These are phyloP conservation scores for Cataglyphis rosenhaueri DNA, from an alignment of 2,888 invertebrate species.

Conservation along the genomic window DNA sequence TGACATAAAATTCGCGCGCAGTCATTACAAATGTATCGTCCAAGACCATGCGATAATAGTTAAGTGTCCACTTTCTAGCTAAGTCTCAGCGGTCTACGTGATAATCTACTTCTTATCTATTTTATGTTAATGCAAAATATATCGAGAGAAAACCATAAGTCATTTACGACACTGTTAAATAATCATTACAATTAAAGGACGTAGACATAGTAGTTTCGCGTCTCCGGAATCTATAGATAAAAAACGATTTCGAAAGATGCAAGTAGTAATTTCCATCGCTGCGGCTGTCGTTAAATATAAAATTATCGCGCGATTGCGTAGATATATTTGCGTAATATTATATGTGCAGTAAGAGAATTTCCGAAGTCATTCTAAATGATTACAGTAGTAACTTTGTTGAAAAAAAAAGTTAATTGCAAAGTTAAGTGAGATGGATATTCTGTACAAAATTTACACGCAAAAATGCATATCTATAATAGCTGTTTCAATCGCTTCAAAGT, in stretches of 20 bases:
- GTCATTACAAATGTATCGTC: slow-evolving; percentile 33
- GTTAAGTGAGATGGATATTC: not conserved
- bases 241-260: not conserved
- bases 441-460: slow-evolving; percentile 12
- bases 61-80: slow-evolving; percentile 32
- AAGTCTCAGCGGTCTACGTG: not conserved
- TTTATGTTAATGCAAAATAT: slow-evolving; percentile 1
- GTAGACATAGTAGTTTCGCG: slow-evolving; percentile 18
- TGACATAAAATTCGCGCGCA: slow-evolving; percentile 37
- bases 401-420: slow-evolving; percentile 15
- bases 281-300: slow-evolving; percentile 20
- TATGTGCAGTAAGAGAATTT: not conserved
- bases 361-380: slow-evolving; percentile 22
- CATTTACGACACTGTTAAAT: not conserved
- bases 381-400: not conserved
- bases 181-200: not conserved
- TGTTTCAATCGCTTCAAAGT: not conserved
- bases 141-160: not conserved
- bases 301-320: slow-evolving; percentile 22
- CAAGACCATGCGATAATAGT: slow-evolving; percentile 13
- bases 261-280: not conserved
- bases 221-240: not conserved
- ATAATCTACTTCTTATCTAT: not conserved
- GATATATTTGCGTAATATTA: slow-evolving; percentile 21
- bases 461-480: not conserved